Base-by-base conservation (phyloP, 1,140 invertebrate species). In the Arctopsyche grandis region DNA sequence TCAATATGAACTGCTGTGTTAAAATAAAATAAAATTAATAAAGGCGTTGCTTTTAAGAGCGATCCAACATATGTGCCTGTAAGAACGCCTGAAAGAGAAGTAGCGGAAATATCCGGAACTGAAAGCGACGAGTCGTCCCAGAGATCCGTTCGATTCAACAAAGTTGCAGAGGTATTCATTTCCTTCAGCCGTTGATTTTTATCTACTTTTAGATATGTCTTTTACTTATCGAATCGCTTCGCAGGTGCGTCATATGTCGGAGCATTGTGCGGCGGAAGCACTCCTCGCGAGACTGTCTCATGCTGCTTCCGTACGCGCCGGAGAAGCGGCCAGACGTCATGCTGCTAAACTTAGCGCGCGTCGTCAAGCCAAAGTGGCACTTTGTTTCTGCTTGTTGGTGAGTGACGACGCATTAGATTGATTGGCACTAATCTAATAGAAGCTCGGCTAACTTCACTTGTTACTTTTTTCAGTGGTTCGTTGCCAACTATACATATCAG, bases 21-120 rank as follows among this genome's bases (percentile, higher is more conserved):
- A 69, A 24, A 19, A 19, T 38, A 14, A 77, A 77, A n/a, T 3
- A 7, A 56, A 56, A n/a, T 78, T 22, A 66, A 66, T 9, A 10
- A 38, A 4, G 9, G 0, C 0, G 21, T 66, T 66, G 9, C 24
- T 78, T 80, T 88, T 22, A 84, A 95, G 93, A 94, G 95, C 85
- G 93, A 95, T 85, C 92, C 95, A 60, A 92, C 93, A 7, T 97
- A 93, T 89, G 92, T 96, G 77, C 95, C 96, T 71, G 91, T 96
- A 69, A 94, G 95, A 87, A 93, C 91, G 75, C 90, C 92, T 26
- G 93, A 93, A 70, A 90, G 90, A 46, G 81, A 82, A 60, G 24
- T 69, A 9, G 38, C 78, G 10, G 81, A 80, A 52, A 90, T 91
- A 38, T 95, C 94, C 73, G 93, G 93, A 43, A 94, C 93, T 52